A percentile compares a stretch with the other conserved stretches of the same genome.
phyloP scores from a whole-genome alignment of 2,797 vertebrate species.

The Danio aesculapii region DNA sequence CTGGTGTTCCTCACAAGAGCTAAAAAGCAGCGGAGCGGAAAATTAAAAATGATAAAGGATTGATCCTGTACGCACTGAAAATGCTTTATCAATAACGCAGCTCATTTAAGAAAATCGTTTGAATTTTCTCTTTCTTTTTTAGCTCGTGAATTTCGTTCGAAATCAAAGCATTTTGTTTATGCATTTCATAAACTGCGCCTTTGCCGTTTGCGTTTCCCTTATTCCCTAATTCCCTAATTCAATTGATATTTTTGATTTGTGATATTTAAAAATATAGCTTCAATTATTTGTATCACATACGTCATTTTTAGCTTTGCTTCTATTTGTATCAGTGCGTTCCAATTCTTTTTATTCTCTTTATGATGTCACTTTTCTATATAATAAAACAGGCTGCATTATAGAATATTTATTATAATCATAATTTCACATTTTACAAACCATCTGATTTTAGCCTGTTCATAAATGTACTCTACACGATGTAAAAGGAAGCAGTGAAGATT shows the following conservation, averaged over 20 bases:
- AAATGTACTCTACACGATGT: background rate
- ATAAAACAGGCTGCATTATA: background rate
- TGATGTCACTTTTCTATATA: background rate
- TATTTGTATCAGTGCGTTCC: background rate
- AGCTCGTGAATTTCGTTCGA: slow-evolving; percentile 26
- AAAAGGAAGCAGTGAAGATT: background rate
- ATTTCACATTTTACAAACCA: background rate
- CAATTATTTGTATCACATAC: background rate
- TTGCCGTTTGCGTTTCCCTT: background rate
- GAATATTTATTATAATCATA: background rate
- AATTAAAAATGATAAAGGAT: slow-evolving; percentile 60
- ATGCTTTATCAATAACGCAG: slow-evolving; percentile 44
- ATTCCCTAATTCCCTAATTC: no score
- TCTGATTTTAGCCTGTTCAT: background rate
- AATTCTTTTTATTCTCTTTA: background rate
- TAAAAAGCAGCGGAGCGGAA: slow-evolving; percentile 48
- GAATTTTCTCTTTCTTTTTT: slow-evolving; percentile 29
- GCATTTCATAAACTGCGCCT: slow-evolving; percentile 10
- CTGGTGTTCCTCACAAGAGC: slow-evolving; percentile 39
- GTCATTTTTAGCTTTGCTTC: background rate
- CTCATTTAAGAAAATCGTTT: slow-evolving; percentile 46
- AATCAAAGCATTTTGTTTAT: slow-evolving; percentile 15
- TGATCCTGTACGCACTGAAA: slow-evolving; percentile 46
- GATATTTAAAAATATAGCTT: background rate
- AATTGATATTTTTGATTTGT: background rate